These are phyloP conservation scores for Semotilus atromaculatus DNA, from an alignment of 2,797 vertebrate species.

Conservation along the genomic window DNA sequence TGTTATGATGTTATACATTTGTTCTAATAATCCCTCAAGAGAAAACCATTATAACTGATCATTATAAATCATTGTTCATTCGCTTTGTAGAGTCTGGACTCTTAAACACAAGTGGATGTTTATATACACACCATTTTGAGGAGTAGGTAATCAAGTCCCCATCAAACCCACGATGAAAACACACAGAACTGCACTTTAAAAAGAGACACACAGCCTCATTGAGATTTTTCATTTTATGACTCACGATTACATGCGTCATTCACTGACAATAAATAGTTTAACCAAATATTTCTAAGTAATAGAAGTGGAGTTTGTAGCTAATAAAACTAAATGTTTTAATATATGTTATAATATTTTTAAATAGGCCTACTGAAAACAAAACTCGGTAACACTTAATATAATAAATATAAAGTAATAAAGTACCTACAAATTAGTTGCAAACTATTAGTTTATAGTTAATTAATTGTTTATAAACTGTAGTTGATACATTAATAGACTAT, in stretches of 20 bases:
- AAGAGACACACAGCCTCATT: not conserved
- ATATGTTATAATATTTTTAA: not conserved
- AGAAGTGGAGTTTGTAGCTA: not conserved
- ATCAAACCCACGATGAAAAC: slow-evolving; percentile 30
- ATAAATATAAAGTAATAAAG: too few species aligned
- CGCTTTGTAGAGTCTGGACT: slow-evolving; percentile 30
- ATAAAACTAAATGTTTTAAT: not conserved
- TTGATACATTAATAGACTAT: too few species aligned
- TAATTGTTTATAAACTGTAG: too few species aligned
- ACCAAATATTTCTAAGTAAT: slow-evolving; percentile 10
- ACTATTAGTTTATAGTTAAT: too few species aligned
- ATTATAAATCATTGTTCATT: slow-evolving; percentile 33
- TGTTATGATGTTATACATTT: not conserved
- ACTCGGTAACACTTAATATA: too few species aligned
- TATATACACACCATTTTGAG: slow-evolving; percentile 21
- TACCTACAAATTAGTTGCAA: too few species aligned
- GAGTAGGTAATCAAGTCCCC: slow-evolving; percentile 40
- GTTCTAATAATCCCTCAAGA: not conserved
- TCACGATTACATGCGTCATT: slow-evolving; percentile 17
- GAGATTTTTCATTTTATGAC: slow-evolving; percentile 24
- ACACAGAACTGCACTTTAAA: not conserved
- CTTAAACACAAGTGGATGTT: slow-evolving; percentile 47
- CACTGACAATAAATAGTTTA: slow-evolving; percentile 1
- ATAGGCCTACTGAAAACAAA: not conserved
- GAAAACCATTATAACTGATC: slow-evolving; percentile 4